Evolutionary conservation across 2,113 vertebrate genomes (phyloP).

Genomic region (Cynocephalus volans): DNA sequence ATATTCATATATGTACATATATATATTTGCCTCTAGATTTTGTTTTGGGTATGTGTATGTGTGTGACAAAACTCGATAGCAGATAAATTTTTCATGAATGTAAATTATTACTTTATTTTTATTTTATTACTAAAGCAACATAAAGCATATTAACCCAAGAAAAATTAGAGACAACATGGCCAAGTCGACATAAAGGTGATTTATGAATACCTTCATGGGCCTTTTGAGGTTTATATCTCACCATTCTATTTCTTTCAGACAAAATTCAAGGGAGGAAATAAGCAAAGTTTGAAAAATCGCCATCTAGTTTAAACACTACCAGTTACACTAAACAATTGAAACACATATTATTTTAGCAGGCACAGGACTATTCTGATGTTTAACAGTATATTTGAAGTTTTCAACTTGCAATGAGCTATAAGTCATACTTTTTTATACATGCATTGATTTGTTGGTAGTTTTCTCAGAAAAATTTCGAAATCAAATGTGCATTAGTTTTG

Average conservation of each 20-base stretch:
- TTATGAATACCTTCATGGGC: not conserved
- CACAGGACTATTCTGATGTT: not conserved
- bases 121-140: constrained; percentile 34
- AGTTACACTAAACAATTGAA: constrained; percentile 31
- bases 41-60: not conserved
- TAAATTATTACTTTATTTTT: not conserved
- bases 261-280: constrained; percentile 51
- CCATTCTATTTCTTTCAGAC: constrained; percentile 55
- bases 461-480: constrained; percentile 47
- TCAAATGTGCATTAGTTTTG: not conserved
- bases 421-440: fast-evolving
- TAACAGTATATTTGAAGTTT: not conserved
- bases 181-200: not conserved
- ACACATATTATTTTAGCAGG: constrained; percentile 33
- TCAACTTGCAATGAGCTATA: fast-evolving
- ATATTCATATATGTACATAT: not conserved
- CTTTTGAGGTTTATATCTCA: constrained; percentile 41
- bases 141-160: not conserved
- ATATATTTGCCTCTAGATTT: not conserved
- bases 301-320: constrained; percentile 26
- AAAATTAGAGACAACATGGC: not conserved
- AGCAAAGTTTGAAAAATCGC: constrained; percentile 60
- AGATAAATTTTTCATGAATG: constrained; percentile 35
- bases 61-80: not conserved
- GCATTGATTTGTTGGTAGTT: not conserved